phyloP scores from a whole-genome alignment of 1,140 invertebrate genomes.

The Melitaea cinxia region DNA sequence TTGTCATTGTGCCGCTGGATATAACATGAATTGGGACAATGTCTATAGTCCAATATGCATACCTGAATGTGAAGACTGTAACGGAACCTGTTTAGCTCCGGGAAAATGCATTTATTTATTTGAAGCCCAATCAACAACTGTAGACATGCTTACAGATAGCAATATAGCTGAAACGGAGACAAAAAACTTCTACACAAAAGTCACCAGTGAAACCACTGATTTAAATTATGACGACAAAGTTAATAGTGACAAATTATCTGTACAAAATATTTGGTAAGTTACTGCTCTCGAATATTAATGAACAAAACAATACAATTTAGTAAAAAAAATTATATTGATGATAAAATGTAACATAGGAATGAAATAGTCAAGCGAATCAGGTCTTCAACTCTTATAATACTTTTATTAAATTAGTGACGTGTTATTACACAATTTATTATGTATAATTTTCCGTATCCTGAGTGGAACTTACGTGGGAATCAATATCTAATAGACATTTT shows the following conservation, averaged over 20 bases:
- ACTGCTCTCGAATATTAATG: too few relatives aligned
- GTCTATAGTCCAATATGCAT: conserved; percentile 34
- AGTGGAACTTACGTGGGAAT: too few relatives aligned
- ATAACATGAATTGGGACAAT: conserved; percentile 27
- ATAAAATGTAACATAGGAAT: too few relatives aligned
- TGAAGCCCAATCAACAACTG: conserved; percentile 12
- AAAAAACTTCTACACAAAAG: background rate
- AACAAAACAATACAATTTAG: too few relatives aligned
- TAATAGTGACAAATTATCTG: background rate
- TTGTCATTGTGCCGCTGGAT: conserved; percentile 60
- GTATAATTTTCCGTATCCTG: too few relatives aligned
- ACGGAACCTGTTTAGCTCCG: conserved; percentile 45
- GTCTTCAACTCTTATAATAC: too few relatives aligned
- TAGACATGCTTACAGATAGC: background rate
- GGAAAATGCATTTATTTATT: conserved; percentile 27
- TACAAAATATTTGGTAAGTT: conserved; percentile 8
- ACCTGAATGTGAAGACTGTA: conserved; percentile 48
- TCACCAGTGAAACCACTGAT: background rate
- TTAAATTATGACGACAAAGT: background rate
- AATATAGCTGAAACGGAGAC: background rate
- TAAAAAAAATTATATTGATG: too few relatives aligned
- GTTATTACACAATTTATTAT: too few relatives aligned
- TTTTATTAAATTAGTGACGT: too few relatives aligned
- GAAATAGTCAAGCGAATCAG: too few relatives aligned
- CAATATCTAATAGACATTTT: too few relatives aligned